Base-by-base conservation (phyloP, 1,140 invertebrate species). In the Cydia strobilella region DNA sequence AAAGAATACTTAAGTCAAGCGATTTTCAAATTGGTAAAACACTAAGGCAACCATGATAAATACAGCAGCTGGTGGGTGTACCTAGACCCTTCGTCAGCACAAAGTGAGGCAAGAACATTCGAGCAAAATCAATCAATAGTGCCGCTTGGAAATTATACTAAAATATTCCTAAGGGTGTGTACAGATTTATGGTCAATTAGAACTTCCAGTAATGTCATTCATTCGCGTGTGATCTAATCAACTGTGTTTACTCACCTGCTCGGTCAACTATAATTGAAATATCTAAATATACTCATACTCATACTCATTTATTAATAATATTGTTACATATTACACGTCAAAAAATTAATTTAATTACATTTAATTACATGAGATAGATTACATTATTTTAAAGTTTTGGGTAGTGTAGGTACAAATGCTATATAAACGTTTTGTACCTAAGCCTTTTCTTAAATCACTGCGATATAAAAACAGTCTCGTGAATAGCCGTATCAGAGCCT, bases 121-220 rank as follows among this genome's bases (percentile, higher is more conserved):
- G 65, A 69, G 65, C 65, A 39, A 69, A 69, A 69, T 69, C 65
- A 69, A 69, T 69, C 65, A 69, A 69, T 69, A 69, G 31, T 35
- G 65, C 27, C 65, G 65, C 65, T 59, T 9, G 65, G 15, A 35
- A 69, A 69, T 69, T 69, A 69, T 69, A 69, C 15, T 69, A 35
- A 69, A 69, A 69, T 69, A 35, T 35, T 35, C 65, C n/a, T 35
- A n/a, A 69, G 65, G 65, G 65, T 31, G 65, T 69, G 65, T 69
- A 25, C 27, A 35, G 65, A 69, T 69, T 69, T 69, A 69, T 69
- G 31, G 65, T 35, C 65, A 69, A 35, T 69, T 35, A 69, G 65
- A 23, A 35, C 31, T 35, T 35, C 54, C 27, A 35, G n/a, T 10
- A 31, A 42, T 69, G 65, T 59, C 54, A 23, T 59, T 59, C 54